Evolutionary conservation across 2,797 vertebrate species (phyloP).

Genomic region (Nothura maculosa): DNA sequence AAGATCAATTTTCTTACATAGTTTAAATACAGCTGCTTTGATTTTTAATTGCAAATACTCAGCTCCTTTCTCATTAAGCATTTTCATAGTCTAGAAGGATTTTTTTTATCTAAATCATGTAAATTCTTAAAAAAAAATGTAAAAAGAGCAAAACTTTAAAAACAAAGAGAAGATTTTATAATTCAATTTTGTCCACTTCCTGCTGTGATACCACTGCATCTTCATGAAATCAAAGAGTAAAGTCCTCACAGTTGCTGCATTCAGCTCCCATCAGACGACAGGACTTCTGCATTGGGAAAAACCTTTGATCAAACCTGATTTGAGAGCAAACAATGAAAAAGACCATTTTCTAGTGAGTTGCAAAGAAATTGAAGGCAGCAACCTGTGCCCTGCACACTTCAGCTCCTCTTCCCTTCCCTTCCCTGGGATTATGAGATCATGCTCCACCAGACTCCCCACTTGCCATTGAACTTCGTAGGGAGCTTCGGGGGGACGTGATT

Average conservation of each 20-base stretch:
- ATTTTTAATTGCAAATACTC: constrained; percentile 10
- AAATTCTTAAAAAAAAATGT: not conserved
- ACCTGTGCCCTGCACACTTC: not conserved
- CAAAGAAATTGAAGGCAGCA: not conserved
- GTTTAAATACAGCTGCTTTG: not conserved
- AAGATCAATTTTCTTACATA: not conserved
- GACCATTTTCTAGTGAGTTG: not conserved
- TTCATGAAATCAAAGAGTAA: constrained; percentile 10
- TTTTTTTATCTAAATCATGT: not conserved
- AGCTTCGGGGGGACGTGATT: rapidly evolving
- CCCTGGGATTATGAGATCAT: not conserved
- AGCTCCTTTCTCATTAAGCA: not conserved
- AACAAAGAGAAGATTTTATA: not conserved
- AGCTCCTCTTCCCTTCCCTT: not conserved
- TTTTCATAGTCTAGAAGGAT: not conserved
- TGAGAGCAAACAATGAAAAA: not conserved
- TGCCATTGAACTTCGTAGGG: not conserved
- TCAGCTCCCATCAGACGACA: not conserved
- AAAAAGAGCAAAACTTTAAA: not conserved
- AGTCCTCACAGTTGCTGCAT: not conserved
- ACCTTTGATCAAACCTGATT: not conserved
- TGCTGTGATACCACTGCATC: not conserved
- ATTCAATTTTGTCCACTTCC: not conserved
- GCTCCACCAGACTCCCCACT: not conserved
- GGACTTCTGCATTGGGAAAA: not conserved